Conservation (phyloP, 2,113 vertebrate genomes). For the Oxygymnocypris stewartii region DNA sequence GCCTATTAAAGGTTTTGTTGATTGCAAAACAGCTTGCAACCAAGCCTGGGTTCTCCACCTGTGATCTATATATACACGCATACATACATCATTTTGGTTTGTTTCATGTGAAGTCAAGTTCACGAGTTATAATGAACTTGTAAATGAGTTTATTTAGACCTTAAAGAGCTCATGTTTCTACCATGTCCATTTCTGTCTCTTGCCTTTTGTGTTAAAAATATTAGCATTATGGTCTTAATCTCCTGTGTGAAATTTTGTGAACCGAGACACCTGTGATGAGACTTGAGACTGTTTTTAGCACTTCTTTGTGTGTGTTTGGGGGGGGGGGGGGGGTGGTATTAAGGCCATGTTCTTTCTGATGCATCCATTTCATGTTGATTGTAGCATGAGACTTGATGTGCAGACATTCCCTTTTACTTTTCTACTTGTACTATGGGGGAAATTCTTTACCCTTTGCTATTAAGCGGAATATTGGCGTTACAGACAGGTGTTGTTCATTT, state of each 20-base stretch:
- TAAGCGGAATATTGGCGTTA: background rate
- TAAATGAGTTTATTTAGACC: background rate
- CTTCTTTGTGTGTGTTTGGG: background rate
- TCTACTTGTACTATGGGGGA: background rate
- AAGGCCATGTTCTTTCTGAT: background rate
- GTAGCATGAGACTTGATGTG: background rate
- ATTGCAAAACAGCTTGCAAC: background rate
- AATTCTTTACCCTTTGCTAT: background rate
- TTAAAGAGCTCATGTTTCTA: background rate
- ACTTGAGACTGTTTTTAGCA: slow-evolving; percentile 28
- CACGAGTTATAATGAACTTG: background rate
- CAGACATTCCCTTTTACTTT: slow-evolving; percentile 6
- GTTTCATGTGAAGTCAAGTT: background rate
- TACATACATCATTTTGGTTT: background rate
- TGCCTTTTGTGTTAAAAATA: slow-evolving; percentile 7
- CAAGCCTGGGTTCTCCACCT: background rate
- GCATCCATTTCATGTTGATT: background rate
- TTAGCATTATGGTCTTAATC: slow-evolving; percentile 30
- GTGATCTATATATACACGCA: no score
- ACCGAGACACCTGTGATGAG: slow-evolving; percentile 12
- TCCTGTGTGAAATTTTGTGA: background rate
- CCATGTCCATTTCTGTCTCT: background rate
- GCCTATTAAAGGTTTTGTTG: background rate
- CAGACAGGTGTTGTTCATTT: background rate
- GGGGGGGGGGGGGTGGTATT: background rate